A percentile compares a stretch with the other conserved stretches of the same genome.
Conservation (phyloP, 1,140 invertebrate species). For the Nautilus pompilius region DNA sequence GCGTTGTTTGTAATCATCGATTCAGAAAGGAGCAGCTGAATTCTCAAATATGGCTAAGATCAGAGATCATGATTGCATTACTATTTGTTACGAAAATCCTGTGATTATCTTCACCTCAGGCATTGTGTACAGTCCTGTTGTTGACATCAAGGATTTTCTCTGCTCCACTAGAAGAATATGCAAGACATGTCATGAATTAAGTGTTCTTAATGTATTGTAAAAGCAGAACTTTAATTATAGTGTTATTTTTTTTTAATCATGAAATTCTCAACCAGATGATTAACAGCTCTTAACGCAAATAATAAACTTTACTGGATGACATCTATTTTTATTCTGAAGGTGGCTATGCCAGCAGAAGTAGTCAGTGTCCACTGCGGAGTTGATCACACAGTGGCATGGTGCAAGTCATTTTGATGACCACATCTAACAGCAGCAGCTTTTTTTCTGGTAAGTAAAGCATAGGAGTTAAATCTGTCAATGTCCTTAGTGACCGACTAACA, state of each 20-base stretch:
- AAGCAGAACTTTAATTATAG: not conserved
- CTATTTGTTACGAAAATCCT: too few relatives aligned
- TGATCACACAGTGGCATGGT: constrained; percentile 78
- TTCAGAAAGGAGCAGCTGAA: too few relatives aligned
- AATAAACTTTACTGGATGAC: constrained; percentile 1
- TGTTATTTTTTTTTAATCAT: not conserved
- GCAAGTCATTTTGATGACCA: constrained; percentile 67
- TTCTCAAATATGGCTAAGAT: too few relatives aligned
- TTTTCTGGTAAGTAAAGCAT: too few relatives aligned
- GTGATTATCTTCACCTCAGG: too few relatives aligned
- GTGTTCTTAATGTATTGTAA: not conserved
- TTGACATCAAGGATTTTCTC: not conserved
- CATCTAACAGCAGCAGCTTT: not conserved
- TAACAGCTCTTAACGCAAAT: too few relatives aligned
- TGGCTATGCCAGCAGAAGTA: constrained; percentile 72
- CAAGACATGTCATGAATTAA: not conserved
- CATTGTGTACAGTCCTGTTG: not conserved
- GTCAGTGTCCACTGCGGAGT: constrained; percentile 73
- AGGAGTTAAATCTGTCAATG: too few relatives aligned
- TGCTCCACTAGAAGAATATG: not conserved
- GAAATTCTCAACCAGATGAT: not conserved
- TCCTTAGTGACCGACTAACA: too few relatives aligned
- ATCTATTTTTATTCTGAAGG: constrained; percentile 51
- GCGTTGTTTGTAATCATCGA: not conserved
- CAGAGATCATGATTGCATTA: too few relatives aligned